These are phyloP conservation scores for Scaptodrosophila lebanonensis DNA, from an alignment of 1,140 invertebrate species.

Conservation along the genomic window DNA sequence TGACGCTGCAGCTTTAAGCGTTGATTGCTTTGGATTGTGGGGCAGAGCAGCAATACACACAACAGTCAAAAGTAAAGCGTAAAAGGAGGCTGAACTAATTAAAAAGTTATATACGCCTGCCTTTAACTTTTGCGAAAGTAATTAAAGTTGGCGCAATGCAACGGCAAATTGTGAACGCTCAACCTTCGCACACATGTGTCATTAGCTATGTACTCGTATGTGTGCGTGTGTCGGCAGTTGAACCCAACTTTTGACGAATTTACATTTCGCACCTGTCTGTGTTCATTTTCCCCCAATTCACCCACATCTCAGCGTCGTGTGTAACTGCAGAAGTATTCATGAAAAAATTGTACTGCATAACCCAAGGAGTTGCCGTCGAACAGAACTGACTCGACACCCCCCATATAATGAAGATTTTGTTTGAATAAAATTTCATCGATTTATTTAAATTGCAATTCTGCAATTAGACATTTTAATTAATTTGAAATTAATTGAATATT, in stretches of 20 bases:
- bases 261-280: constrained; percentile 66
- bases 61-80: constrained; percentile 51
- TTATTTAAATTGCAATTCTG: no score
- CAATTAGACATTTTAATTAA: no score
- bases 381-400: no score
- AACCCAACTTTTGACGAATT: constrained; percentile 54
- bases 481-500: no score
- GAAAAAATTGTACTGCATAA: no score
- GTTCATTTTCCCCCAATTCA: constrained; percentile 39
- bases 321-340: no score
- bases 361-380: no score
- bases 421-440: no score
- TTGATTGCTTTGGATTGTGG: constrained; percentile 68
- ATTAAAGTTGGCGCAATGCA: constrained; percentile 61
- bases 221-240: constrained; percentile 21
- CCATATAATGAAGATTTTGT: no score
- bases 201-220: constrained; percentile 11
- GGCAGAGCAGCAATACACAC: no score
- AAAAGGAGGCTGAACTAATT: constrained; percentile 65
- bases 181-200: no score
- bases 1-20: constrained; percentile 31
- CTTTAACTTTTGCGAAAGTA: constrained; percentile 71
- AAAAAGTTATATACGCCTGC: constrained; percentile 70
- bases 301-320: no score
- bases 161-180: constrained; percentile 39